phyloP scores from a whole-genome alignment of 1,140 invertebrate species.

The Bombus pascuorum region DNA sequence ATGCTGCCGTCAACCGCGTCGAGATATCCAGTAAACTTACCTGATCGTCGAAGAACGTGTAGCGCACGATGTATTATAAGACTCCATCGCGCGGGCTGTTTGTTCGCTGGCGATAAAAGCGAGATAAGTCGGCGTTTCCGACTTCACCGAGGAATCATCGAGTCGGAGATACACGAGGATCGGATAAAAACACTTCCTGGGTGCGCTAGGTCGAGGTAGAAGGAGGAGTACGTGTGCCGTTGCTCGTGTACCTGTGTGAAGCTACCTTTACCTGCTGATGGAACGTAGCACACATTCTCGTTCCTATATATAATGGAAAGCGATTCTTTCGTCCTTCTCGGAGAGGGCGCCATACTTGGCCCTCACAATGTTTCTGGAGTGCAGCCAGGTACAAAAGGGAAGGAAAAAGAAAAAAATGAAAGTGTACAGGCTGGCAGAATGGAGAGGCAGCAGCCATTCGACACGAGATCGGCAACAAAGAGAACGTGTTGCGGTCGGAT shows the following conservation, averaged over 20 bases:
- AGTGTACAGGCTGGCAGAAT: slow-evolving; percentile 36
- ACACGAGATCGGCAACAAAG: slow-evolving; percentile 53
- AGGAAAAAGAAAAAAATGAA: slow-evolving; percentile 1
- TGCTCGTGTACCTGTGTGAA: not conserved
- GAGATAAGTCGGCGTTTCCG: slow-evolving; percentile 60
- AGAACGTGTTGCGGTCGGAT: slow-evolving; percentile 48
- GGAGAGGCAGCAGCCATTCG: slow-evolving; percentile 52
- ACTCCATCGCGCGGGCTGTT: slow-evolving; percentile 20
- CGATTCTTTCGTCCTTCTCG: slow-evolving; percentile 44
- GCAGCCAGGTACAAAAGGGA: slow-evolving; percentile 45
- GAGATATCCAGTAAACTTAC: too few relatives aligned
- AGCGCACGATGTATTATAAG: too few relatives aligned
- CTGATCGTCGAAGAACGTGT: not conserved
- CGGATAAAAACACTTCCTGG: slow-evolving; percentile 63
- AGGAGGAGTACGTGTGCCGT: not conserved
- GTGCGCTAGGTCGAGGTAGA: slow-evolving; percentile 28
- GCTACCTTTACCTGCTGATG: slow-evolving; percentile 33
- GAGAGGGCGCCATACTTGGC: slow-evolving; percentile 20
- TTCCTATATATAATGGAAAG: slow-evolving; percentile 49
- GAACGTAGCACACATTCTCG: slow-evolving; percentile 13
- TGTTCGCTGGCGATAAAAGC: slow-evolving; percentile 45
- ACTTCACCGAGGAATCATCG: slow-evolving; percentile 46
- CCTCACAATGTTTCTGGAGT: slow-evolving; percentile 41
- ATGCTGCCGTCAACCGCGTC: not conserved
- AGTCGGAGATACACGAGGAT: slow-evolving; percentile 42